These are phyloP conservation scores for Phaonia tiefii DNA, from an alignment of 2,888 invertebrate genomes.

Conservation along the genomic window DNA sequence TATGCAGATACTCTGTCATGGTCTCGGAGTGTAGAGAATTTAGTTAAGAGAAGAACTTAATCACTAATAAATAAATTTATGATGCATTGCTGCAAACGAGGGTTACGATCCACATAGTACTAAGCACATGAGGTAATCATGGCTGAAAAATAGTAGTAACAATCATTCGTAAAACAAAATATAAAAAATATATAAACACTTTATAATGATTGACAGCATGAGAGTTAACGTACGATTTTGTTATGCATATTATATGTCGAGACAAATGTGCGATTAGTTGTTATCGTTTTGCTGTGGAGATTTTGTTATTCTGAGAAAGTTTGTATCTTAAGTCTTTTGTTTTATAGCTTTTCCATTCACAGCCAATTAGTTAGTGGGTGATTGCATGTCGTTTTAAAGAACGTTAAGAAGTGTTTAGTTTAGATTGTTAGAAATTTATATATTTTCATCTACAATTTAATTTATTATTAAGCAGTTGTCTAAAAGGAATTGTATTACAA, in stretches of 20 bases:
- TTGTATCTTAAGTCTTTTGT: constrained; percentile 41
- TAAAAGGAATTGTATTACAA: too few species aligned
- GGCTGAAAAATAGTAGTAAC: neutral
- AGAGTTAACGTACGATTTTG: constrained; percentile 15
- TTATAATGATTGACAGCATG: constrained; percentile 23
- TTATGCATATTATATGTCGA: neutral
- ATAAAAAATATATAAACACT: constrained; percentile 15
- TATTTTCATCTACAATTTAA: too few species aligned
- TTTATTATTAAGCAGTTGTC: too few species aligned
- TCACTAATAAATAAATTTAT: constrained; percentile 61
- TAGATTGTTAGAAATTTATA: too few species aligned
- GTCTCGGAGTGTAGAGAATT: constrained; percentile 32
- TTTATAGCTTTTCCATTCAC: constrained; percentile 1
- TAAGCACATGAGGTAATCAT: too few species aligned
- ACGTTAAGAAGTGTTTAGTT: too few species aligned
- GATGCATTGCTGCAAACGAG: constrained; percentile 15
- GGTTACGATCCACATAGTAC: too few species aligned
- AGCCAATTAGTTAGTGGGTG: constrained; percentile 9
- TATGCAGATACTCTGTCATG: constrained; percentile 47
- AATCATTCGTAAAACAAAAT: neutral
- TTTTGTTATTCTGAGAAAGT: neutral
- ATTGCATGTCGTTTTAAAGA: neutral
- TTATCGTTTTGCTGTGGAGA: neutral
- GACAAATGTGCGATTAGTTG: too few species aligned
- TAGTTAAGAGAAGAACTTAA: constrained; percentile 27